These are phyloP conservation scores for Pocillopora meandrina DNA, from an alignment of 92 coral and sea anemone species.

Conservation along the genomic window DNA sequence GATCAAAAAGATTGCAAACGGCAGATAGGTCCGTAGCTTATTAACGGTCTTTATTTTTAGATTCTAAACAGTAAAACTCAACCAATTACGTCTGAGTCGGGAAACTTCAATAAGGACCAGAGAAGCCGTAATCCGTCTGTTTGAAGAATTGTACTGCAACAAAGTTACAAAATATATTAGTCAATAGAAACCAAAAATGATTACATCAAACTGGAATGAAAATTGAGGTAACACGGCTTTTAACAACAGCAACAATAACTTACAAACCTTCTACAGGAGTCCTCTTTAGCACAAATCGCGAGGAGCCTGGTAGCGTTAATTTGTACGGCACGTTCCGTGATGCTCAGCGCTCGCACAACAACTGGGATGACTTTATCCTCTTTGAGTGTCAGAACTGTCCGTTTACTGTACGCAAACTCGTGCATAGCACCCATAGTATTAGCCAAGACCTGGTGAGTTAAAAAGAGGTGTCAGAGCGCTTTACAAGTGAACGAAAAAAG, in stretches of 20 bases:
- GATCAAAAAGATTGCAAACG: too few relatives aligned
- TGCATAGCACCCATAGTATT: slow-evolving; percentile 81
- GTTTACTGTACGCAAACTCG: slow-evolving; percentile 70
- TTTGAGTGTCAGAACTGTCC: slow-evolving; percentile 50
- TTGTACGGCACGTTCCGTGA: slow-evolving; percentile 73
- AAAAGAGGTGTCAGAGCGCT: background rate
- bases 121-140: slow-evolving; percentile 87
- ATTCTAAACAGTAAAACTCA: background rate
- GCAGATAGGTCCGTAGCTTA: too few relatives aligned
- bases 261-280: slow-evolving; percentile 70
- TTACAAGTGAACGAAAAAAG: too few relatives aligned
- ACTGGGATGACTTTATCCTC: slow-evolving; percentile 72
- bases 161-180: background rate
- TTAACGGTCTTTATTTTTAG: too few relatives aligned
- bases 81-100: slow-evolving; percentile 64
- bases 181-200: background rate
- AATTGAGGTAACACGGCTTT: background rate
- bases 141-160: slow-evolving; percentile 68
- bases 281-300: slow-evolving; percentile 82
- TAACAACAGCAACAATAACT: background rate
- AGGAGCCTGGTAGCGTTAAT: slow-evolving; percentile 68
- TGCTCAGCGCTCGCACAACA: slow-evolving; percentile 61
- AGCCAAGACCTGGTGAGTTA: slow-evolving; percentile 62
- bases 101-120: slow-evolving; percentile 88
- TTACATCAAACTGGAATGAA: too few relatives aligned